Conservation (phyloP, 2,888 invertebrate genomes). For the Willowsia nigromaculata region DNA sequence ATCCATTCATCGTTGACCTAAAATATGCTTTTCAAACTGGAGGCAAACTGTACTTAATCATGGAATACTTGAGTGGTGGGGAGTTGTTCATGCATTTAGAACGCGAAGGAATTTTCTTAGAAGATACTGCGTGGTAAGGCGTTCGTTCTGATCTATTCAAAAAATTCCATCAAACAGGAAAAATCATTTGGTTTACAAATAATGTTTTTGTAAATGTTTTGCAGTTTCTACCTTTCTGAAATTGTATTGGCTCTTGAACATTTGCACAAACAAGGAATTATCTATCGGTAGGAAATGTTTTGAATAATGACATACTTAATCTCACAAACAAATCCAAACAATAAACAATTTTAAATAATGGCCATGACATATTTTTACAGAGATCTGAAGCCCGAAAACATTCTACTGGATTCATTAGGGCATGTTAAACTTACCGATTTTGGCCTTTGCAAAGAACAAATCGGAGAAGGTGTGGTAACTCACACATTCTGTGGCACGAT, state of each 20-base stretch:
- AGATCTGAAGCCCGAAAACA: conserved; percentile 99
- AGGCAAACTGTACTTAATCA: conserved; percentile 98
- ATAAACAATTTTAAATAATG: neutral
- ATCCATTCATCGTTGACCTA: conserved; percentile 99
- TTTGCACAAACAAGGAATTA: conserved; percentile 97
- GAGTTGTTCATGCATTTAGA: conserved; percentile 99
- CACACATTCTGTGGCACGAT: conserved; percentile 96
- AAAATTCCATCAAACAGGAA: neutral
- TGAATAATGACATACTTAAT: neutral
- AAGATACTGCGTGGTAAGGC: conserved; percentile 83
- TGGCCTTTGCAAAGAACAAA: conserved; percentile 98
- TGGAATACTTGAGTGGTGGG: conserved; percentile 99
- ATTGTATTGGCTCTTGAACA: conserved; percentile 98
- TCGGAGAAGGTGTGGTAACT: conserved; percentile 81
- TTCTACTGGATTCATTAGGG: conserved; percentile 95
- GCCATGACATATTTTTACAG: conserved; percentile 86
- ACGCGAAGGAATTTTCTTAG: conserved; percentile 98
- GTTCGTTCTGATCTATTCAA: neutral
- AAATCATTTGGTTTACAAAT: neutral
- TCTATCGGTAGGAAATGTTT: conserved; percentile 85
- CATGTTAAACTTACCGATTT: conserved; percentile 99
- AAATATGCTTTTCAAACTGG: conserved; percentile 99
- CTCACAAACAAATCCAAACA: neutral
- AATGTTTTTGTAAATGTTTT: neutral
- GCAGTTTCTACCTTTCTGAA: conserved; percentile 98